phyloP scores from a whole-genome alignment of 2,888 invertebrate genomes.

The Phymatocera aterrima region DNA sequence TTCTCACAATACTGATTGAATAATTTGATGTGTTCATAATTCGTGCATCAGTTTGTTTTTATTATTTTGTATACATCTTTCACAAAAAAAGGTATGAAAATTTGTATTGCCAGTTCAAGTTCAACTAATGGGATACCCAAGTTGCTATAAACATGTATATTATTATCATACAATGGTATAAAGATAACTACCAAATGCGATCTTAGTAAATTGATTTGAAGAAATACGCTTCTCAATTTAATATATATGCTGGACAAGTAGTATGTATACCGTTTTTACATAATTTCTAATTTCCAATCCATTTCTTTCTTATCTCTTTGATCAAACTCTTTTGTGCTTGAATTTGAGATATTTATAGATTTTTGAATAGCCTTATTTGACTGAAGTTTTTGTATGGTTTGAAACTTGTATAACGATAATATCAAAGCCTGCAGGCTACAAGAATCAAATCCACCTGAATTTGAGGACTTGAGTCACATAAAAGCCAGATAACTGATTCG shows the following conservation, averaged over 20 bases:
- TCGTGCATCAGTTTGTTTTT: neutral
- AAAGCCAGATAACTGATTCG: neutral
- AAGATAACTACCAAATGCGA: neutral
- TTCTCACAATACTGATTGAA: neutral
- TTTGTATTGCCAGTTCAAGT: neutral
- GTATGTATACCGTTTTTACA: neutral
- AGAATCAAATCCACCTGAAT: neutral
- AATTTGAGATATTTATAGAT: constrained; percentile 1
- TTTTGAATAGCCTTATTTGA: neutral
- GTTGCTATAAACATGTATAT: neutral
- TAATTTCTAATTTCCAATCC: neutral
- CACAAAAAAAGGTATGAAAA: neutral
- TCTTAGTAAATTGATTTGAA: neutral
- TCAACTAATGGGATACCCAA: neutral
- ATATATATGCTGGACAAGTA: neutral
- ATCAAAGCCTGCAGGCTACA: neutral
- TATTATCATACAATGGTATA: neutral
- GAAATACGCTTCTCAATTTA: neutral
- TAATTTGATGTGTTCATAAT: neutral
- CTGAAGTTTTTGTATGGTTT: neutral
- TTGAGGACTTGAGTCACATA: neutral
- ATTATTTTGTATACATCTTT: neutral
- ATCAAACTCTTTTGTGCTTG: neutral
- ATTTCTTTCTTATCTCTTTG: neutral
- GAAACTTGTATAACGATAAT: neutral